Base-by-base conservation (phyloP, 2,888 invertebrate species). In the Mimachlamys varia region DNA sequence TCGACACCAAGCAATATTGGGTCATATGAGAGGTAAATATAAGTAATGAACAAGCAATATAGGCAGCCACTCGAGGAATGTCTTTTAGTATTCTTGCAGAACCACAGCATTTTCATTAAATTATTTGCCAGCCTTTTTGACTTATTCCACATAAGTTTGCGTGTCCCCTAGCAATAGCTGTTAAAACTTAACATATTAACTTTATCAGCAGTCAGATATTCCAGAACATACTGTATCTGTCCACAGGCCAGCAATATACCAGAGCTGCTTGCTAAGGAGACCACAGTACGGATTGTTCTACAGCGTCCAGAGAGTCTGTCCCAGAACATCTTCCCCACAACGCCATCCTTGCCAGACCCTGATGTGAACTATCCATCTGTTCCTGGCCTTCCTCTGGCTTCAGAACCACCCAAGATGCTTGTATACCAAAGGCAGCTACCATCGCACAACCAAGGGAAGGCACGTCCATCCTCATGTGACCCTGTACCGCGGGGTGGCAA, bases 291-390 rank as follows among this genome's bases (percentile, higher is more conserved):
- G 7, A 92, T 95, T n/a, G 93, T 95, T 13, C 92, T 94, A 13
- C 94, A 95, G 92, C 92, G 95, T 33, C 95, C 95, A 12, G 93
- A 93, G 0, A 93, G 93, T 33, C 92, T 94, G 62, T 94, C 89
- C 50, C 88, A 62, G 19, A 49, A 76, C 33, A 76, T 76, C 27
- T 76, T 76, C 33, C 76, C 76, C 10, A 27, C 76, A 13, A 76
- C 76, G 5, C 76, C 76, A 33, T 76, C 76, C 27, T 33, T 76
- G 33, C 76, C 76, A 33, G 76, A 76, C 76, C 33, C 76, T 0
- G 76, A 76, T 76, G 76, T 76, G 13, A 27, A 76, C 15, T 76
- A 76, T 76, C 76, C 76, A 27, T 76, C 76, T 13, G 76, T 76
- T 33, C 76, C 76, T 76, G 76, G 76, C 15, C 27, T 33, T 27